Evolutionary conservation across 2,113 vertebrate species (phyloP).

Genomic region (Chauna torquata): DNA sequence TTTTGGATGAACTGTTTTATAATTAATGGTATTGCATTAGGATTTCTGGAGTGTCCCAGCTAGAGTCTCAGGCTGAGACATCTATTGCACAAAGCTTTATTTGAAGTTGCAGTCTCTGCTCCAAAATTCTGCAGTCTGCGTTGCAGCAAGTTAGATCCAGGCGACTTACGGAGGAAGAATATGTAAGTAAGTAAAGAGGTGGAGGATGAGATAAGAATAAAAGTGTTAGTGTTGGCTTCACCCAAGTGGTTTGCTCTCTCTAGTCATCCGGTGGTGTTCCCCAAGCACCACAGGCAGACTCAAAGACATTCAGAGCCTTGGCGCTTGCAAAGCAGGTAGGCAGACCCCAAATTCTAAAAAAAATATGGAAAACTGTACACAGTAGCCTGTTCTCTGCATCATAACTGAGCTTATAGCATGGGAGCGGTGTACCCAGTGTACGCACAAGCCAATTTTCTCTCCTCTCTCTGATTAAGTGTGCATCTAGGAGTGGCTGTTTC

Average conservation of each 20-base stretch:
- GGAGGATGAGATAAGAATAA: not conserved
- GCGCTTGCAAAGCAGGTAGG: not conserved
- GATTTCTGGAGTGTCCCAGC: conserved; percentile 12
- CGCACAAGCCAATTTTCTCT: not conserved
- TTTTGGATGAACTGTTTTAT: conserved; percentile 47
- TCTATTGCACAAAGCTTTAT: conserved; percentile 39
- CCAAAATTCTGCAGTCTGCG: not conserved
- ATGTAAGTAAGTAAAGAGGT: not conserved
- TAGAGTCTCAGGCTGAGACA: conserved; percentile 4
- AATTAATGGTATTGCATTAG: conserved; percentile 48
- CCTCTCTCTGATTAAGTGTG: not conserved
- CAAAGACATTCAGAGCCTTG: not conserved
- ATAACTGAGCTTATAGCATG: not conserved
- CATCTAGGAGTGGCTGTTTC: not conserved
- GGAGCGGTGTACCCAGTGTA: not conserved
- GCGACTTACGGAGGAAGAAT: not conserved
- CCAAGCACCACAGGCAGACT: not conserved
- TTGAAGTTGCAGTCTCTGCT: not conserved
- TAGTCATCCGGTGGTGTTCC: not conserved
- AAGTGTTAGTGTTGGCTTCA: not conserved
- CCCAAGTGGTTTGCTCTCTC: not conserved
- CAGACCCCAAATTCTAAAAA: not conserved
- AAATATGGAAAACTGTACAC: not conserved
- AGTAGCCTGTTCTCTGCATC: not conserved
- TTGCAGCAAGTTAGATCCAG: not conserved